A percentile compares a stretch with the other conserved stretches of the same genome.
Conservation (phyloP, 2,888 invertebrate genomes). For the Calameuta idolon region DNA sequence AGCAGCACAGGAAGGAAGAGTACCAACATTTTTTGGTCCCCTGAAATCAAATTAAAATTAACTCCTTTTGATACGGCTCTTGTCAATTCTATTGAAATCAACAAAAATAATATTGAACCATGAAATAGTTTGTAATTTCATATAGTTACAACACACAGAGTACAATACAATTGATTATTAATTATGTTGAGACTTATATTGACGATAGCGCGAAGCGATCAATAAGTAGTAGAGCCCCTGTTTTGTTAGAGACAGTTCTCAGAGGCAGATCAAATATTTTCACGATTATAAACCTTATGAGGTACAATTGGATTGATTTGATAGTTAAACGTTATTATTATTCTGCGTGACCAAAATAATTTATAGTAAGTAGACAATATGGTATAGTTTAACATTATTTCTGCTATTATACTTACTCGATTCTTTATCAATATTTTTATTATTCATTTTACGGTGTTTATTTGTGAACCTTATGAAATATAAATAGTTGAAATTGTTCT, state of each 20-base stretch:
- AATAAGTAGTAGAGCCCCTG: slow-evolving; percentile 39
- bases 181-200: slow-evolving; percentile 14
- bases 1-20: not conserved
- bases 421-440: not conserved
- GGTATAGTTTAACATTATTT: not conserved
- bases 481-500: not conserved
- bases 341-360: not conserved
- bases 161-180: not conserved
- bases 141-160: not conserved
- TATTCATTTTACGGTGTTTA: not conserved
- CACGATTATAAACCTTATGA: not conserved
- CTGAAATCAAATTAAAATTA: not conserved
- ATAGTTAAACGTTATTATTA: not conserved
- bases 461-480: not conserved
- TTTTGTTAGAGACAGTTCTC: slow-evolving; percentile 28
- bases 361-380: not conserved
- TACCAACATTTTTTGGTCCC: not conserved
- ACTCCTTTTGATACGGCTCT: not conserved
- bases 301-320: not conserved
- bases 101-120: not conserved
- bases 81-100: not conserved
- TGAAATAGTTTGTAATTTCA: not conserved
- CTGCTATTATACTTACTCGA: not conserved
- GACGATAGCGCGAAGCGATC: slow-evolving; percentile 35
- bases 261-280: not conserved